A percentile compares a stretch with the other conserved stretches of the same genome.
These are phyloP conservation scores for Sciurus vulgaris DNA, from an alignment of 2,797 vertebrate species.

Conservation along the genomic window DNA sequence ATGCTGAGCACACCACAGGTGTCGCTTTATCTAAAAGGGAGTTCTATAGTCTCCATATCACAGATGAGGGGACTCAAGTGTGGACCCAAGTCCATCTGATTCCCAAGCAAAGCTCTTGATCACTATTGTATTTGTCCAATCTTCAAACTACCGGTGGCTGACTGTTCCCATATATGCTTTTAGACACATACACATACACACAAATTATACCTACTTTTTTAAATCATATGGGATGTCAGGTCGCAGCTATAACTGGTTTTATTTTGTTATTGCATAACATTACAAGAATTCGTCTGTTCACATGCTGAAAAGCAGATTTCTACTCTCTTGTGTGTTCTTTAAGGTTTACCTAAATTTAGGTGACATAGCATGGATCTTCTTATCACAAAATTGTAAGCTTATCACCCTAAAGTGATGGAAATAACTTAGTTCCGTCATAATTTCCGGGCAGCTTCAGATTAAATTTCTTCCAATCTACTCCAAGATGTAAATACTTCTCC, in stretches of 20 bases:
- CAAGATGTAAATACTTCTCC: slow-evolving; percentile 86
- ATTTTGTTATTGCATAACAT: fast-evolving
- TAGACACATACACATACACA: not conserved
- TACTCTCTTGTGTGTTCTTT: not conserved
- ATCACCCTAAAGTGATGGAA: slow-evolving; percentile 78
- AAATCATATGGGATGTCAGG: fast-evolving
- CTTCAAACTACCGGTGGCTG: not conserved
- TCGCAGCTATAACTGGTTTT: not conserved
- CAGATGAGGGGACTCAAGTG: not conserved
- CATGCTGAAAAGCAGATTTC: not conserved
- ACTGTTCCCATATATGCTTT: fast-evolving
- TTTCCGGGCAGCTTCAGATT: slow-evolving; percentile 85
- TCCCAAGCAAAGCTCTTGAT: not conserved
- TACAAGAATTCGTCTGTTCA: not conserved
- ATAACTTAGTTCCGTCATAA: slow-evolving; percentile 75
- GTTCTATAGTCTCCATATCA: not conserved
- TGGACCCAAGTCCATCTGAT: not conserved
- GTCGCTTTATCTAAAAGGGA: fast-evolving
- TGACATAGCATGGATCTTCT: not conserved
- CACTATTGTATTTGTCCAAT: not conserved
- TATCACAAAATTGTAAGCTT: slow-evolving; percentile 57
- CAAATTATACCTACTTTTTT: not conserved
- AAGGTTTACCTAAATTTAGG: not conserved
- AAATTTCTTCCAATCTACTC: slow-evolving; percentile 79
- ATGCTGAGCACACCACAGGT: fast-evolving